Conservation (phyloP, 2,888 invertebrate genomes). For the Brachyptera putata region DNA sequence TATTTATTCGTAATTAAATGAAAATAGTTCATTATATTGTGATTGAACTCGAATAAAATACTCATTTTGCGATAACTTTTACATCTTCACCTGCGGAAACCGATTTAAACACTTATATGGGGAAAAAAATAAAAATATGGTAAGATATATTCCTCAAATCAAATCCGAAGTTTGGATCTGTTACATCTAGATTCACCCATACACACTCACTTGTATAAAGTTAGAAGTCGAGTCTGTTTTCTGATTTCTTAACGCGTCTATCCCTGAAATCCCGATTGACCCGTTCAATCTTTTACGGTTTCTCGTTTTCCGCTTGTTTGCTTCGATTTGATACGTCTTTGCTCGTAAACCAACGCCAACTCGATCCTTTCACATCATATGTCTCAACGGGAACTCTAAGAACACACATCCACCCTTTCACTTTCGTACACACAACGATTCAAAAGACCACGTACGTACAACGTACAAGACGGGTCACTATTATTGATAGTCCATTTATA, state of each 20-base stretch:
- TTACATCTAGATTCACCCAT: too few relatives aligned
- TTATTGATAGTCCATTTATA: not conserved
- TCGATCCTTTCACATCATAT: not conserved
- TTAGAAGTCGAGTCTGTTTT: not conserved
- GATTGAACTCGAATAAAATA: too few relatives aligned
- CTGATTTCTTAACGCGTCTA: not conserved
- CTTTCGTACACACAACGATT: not conserved
- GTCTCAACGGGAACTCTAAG: not conserved
- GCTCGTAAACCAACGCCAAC: conserved; percentile 13
- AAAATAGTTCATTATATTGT: too few relatives aligned
- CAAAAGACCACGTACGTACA: not conserved
- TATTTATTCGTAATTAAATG: too few relatives aligned
- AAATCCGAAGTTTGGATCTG: too few relatives aligned
- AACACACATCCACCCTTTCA: conserved; percentile 4
- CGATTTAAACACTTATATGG: too few relatives aligned
- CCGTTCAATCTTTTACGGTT: conserved; percentile 16
- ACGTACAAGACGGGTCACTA: not conserved
- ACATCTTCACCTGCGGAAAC: too few relatives aligned
- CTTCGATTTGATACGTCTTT: conserved; percentile 8
- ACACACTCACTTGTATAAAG: too few relatives aligned
- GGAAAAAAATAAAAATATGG: too few relatives aligned
- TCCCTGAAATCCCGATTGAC: conserved; percentile 12
- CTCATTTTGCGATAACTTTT: too few relatives aligned
- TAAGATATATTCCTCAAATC: too few relatives aligned
- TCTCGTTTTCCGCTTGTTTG: conserved; percentile 22